Evolutionary conservation across 2,888 invertebrate genomes (phyloP), one percentile per base, ranked within the genome.

Genomic region (Muscina levida): DNA sequence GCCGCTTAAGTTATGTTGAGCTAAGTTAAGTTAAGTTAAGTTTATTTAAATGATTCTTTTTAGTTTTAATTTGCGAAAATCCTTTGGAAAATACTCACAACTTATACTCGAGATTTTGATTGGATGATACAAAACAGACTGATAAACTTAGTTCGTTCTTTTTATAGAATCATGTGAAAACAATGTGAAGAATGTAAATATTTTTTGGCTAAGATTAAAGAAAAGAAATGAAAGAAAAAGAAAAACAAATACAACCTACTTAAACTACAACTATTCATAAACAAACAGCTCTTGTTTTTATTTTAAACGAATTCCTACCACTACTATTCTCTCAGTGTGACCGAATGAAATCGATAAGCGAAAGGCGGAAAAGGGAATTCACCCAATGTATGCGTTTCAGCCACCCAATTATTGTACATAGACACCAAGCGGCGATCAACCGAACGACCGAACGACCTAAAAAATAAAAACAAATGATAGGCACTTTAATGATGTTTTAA

Each of bases 121-220:
- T 86, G 62, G 62, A 62, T 62, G 22, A 62, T 42, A 42, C 77
- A 86, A 87, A 85, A 87, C 86, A 88, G 88, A 88, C 88, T 88
- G 88, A 88, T 88, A 88, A 84, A 87, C 85, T 88, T 88, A 88
- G 87, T 88, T 88, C 74, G 83, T 77, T 80, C 79, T 82, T 79
- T 77, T 80, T 78, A 74, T 48, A 31, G 77, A 80, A 77, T 37
- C 62, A 57, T 70, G 73, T 81, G 81, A 74, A 42, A 19, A 31
- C 3, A 31, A 31, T 31, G 31, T 31, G 31, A 31, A 31, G 31
- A 86, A 83, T 87, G 86, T 86, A 87, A 87, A 86, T 85, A 85
- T 83, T 85, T 83, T 85, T 85, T 85, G 81, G 74, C 73, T 81
- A 74, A 81, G 77, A 77, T 65, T 62, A 68, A 15, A 42, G 39